These are phyloP conservation scores for Ferdinandea cuprea DNA, from an alignment of 2,888 invertebrate species.

Conservation along the genomic window DNA sequence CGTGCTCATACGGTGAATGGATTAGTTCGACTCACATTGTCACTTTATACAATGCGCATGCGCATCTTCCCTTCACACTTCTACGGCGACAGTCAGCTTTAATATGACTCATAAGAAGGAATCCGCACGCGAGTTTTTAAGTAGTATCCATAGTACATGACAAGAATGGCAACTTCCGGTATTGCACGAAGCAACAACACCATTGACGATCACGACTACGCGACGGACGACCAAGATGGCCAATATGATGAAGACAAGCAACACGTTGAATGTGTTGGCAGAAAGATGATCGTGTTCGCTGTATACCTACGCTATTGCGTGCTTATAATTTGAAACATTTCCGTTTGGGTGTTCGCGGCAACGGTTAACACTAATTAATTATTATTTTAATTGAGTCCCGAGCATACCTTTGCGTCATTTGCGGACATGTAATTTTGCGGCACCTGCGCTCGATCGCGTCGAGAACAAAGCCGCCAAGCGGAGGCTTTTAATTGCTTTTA, in stretches of 20 bases:
- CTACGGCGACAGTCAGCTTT: conserved; percentile 20
- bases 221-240: background rate
- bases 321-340: conserved; percentile 74
- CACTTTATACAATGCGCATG: conserved; percentile 36
- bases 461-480: conserved; percentile 69
- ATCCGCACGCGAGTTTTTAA: conserved; percentile 68
- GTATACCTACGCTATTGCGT: conserved; percentile 64
- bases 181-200: conserved; percentile 66
- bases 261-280: conserved; percentile 23
- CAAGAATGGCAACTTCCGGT: conserved; percentile 76
- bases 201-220: conserved; percentile 31
- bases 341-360: conserved; percentile 72
- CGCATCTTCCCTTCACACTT: conserved; percentile 51
- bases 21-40: conserved; percentile 61
- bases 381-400: conserved; percentile 74
- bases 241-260: conserved; percentile 18
- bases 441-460: conserved; percentile 65
- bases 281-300: conserved; percentile 65
- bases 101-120: conserved; percentile 65
- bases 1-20: conserved; percentile 70
- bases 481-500: conserved; percentile 70
- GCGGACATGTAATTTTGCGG: conserved; percentile 69
- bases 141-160: conserved; percentile 66
- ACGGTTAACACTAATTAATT: conserved; percentile 75
- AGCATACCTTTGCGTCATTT: conserved; percentile 73